phyloP scores from a whole-genome alignment of 2,888 invertebrate genomes.

The Orchesellides sinensis region DNA sequence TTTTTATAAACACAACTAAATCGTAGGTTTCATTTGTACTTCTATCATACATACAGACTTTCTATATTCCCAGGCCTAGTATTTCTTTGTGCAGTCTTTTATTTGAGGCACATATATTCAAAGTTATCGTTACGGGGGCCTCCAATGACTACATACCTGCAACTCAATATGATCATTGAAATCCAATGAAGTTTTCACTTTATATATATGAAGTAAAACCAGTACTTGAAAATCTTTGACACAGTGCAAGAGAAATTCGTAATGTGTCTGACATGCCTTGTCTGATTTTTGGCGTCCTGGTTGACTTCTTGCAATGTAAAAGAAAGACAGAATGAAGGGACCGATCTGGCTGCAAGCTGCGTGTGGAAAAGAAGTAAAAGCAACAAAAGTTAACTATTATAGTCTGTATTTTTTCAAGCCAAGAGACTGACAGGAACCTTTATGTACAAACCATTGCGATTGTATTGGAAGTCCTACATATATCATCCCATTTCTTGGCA shows the following conservation, averaged over 20 bases:
- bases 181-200: constrained; percentile 21
- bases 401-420: too few species aligned
- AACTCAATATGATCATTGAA: constrained; percentile 23
- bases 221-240: background rate
- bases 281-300: constrained; percentile 8
- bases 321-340: constrained; percentile 8
- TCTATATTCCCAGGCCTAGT: background rate
- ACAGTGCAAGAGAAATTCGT: background rate
- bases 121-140: background rate
- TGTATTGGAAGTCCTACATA: too few species aligned
- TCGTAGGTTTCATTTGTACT: too few species aligned
- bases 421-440: too few species aligned
- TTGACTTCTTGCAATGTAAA: constrained; percentile 24
- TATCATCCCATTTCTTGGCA: constrained; percentile 40
- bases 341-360: too few species aligned
- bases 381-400: too few species aligned
- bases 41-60: too few species aligned
- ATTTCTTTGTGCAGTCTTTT: background rate
- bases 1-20: too few species aligned
- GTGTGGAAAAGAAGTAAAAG: too few species aligned
- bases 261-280: background rate
- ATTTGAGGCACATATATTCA: background rate
- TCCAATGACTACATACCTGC: background rate
- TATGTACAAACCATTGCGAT: too few species aligned
- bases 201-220: background rate